Conservation (phyloP, 2,888 invertebrate species). For the Laothoe populi region DNA sequence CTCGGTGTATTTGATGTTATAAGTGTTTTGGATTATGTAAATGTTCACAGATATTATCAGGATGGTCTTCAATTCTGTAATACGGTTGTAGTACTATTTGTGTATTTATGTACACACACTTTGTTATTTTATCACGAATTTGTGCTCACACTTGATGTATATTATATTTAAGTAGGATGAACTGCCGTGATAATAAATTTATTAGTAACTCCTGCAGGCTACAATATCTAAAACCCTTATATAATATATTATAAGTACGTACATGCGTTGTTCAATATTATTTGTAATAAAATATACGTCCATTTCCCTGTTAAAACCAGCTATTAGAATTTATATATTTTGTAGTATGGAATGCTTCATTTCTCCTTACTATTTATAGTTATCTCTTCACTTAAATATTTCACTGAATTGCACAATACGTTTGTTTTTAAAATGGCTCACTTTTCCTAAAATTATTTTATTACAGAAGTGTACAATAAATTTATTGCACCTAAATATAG, state of each 20-base stretch:
- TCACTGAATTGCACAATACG: constrained; percentile 82
- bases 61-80: constrained; percentile 43
- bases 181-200: constrained; percentile 46
- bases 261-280: constrained; percentile 57
- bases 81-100: constrained; percentile 47
- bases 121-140: constrained; percentile 54
- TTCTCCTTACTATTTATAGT: constrained; percentile 80
- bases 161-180: constrained; percentile 55
- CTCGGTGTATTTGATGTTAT: constrained; percentile 64
- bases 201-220: constrained; percentile 59
- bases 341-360: constrained; percentile 84
- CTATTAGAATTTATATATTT: constrained; percentile 78
- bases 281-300: constrained; percentile 67
- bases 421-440: constrained; percentile 85
- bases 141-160: constrained; percentile 61
- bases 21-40: constrained; percentile 42
- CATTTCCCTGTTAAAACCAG: constrained; percentile 85
- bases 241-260: constrained; percentile 51
- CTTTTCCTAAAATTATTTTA: constrained; percentile 77
- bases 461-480: constrained; percentile 64
- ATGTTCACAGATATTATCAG: constrained; percentile 53
- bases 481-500: constrained; percentile 70
- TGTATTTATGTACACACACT: constrained; percentile 45
- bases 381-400: constrained; percentile 79
- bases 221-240: constrained; percentile 53